Evolutionary conservation across 1,140 invertebrate genomes (phyloP).

Genomic region (Nephila pilipes): DNA sequence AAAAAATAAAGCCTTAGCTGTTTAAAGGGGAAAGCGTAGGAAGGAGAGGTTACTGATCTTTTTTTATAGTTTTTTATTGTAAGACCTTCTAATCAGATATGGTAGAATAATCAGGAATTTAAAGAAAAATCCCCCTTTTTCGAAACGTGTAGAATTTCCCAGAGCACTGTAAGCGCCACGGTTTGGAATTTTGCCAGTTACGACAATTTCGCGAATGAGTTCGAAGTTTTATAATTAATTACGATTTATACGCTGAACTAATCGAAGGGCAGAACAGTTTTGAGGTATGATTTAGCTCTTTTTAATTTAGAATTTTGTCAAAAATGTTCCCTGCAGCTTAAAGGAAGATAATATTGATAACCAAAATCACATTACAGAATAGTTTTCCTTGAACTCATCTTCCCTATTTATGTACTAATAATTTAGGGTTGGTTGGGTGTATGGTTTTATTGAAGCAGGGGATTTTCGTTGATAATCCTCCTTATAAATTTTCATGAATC

Average conservation of each 20-base stretch:
- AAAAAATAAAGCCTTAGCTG: not conserved
- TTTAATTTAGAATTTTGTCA: slow-evolving; percentile 8
- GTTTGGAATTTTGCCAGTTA: slow-evolving; percentile 10
- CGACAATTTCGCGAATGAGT: not conserved
- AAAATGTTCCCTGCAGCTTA: not conserved
- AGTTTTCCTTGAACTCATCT: not conserved
- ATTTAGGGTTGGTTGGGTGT: not conserved
- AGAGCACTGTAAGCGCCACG: not conserved
- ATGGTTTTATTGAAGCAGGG: too few relatives aligned
- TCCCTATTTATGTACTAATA: not conserved
- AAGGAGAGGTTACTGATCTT: not conserved
- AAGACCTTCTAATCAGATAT: slow-evolving; percentile 29
- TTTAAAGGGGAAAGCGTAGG: not conserved
- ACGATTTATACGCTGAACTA: slow-evolving; percentile 10
- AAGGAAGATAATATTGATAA: slow-evolving; percentile 23
- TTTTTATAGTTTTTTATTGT: not conserved
- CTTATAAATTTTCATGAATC: too few relatives aligned
- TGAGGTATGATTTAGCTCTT: slow-evolving; percentile 16
- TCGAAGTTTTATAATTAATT: slow-evolving; percentile 28
- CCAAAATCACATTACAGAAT: not conserved
- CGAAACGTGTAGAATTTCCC: slow-evolving; percentile 8
- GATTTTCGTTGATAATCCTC: too few relatives aligned
- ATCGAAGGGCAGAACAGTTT: not conserved
- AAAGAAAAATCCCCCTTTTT: slow-evolving; percentile 5
- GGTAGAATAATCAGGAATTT: slow-evolving; percentile 39